A percentile compares a stretch with the other conserved stretches of the same genome.
These are phyloP conservation scores for Cirrhinus molitorella DNA, from an alignment of 2,797 vertebrate genomes.

Conservation along the genomic window DNA sequence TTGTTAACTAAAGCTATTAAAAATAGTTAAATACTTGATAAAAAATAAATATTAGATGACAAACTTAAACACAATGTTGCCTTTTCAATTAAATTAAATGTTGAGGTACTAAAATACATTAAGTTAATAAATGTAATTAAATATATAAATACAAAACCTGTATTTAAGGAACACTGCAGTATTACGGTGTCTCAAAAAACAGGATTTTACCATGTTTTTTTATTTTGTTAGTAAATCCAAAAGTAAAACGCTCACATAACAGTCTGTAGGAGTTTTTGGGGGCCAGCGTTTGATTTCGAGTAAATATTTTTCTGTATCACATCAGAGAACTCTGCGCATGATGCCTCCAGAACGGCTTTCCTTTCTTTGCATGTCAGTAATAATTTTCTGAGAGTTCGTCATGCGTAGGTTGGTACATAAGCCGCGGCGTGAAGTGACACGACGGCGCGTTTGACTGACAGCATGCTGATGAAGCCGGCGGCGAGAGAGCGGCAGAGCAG, in stretches of 20 bases:
- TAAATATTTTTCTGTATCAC: conserved; percentile 27
- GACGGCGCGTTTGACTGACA: conserved; percentile 52
- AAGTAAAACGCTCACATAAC: not conserved
- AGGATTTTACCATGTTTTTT: not conserved
- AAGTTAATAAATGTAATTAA: no score
- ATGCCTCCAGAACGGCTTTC: conserved; percentile 1
- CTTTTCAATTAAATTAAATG: no score
- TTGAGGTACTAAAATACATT: no score
- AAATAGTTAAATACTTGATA: no score
- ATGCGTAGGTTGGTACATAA: conserved; percentile 35
- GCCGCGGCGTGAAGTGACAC: conserved; percentile 8
- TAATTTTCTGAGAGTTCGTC: conserved; percentile 34
- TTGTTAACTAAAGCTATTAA: no score
- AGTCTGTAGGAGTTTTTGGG: conserved; percentile 26
- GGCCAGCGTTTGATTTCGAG: not conserved
- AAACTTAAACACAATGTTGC: no score
- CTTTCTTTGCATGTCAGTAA: conserved; percentile 40
- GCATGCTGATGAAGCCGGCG: conserved; percentile 58
- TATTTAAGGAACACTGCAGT: not conserved
- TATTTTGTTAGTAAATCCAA: not conserved
- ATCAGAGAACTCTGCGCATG: conserved; percentile 33
- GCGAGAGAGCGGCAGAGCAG: conserved; percentile 50
- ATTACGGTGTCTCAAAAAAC: not conserved
- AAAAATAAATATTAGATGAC: no score
- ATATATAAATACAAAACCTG: no score